Base-by-base conservation (phyloP, 1,140 invertebrate species). In the Papilio xuthus region DNA sequence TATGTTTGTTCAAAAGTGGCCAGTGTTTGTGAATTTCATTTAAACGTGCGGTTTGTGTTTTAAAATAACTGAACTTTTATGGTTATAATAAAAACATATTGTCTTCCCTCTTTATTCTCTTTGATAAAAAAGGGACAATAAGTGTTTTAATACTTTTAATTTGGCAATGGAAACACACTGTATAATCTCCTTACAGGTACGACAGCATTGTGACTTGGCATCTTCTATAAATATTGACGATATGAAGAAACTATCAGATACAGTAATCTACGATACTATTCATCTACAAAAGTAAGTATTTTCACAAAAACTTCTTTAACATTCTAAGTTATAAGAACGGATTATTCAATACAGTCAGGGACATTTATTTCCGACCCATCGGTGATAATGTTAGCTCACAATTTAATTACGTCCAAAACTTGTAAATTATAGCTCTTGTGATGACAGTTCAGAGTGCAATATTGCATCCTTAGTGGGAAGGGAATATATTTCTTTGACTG, bases 281-380 rank as follows among this genome's bases (percentile, higher is more conserved):
- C 92, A 93, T 85, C 83, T 92, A 73, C 85, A 90, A 79, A 91
- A 90, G 90, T 92, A 87, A 81, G 83, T 85, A 42, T 70, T 63
- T 50, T 26, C 15, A 37, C 12, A 72, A 42, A 56, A 53, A 23
- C 74, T 42, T 26, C 56, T 69, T 74, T 18, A 47, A 60, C 3
- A 37, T 15, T 37, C 23, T 67, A 26, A 13, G 13, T 18, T 47
- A 3, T 13, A 12, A 20, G 18, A 9, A 53, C 7, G 4, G 1
- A 9, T 47, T 15, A 18, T 18, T 18, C 44, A 47, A 47, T 18
- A 47, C 44, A 47, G 4, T 18, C 44, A 37, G 32, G 32, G 32
- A 37, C 32, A 7, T 37, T 37, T 37, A 7, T 37, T 6, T 37
- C 7, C 0, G 15, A 47, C 4, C 44, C 13, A 47, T 47, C 15